A percentile compares a stretch with the other conserved stretches of the same genome.
These are phyloP conservation scores for Dolichomitus sp. DNA, from an alignment of 2,888 invertebrate genomes.

Conservation along the genomic window DNA sequence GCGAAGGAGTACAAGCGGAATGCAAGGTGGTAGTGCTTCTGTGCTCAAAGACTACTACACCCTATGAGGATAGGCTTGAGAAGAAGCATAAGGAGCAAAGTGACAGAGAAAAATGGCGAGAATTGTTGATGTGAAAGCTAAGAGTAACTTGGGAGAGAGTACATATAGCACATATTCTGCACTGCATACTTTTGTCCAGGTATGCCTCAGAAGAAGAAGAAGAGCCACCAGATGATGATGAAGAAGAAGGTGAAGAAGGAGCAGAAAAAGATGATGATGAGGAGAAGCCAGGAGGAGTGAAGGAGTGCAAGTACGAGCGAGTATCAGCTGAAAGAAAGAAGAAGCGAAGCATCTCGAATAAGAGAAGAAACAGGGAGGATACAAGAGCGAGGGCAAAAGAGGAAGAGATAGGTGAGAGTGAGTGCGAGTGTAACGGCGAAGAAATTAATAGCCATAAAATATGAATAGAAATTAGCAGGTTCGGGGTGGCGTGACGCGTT, in stretches of 20 bases:
- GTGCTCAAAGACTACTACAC: no score
- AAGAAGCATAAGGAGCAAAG: no score
- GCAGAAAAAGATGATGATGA: slow-evolving; percentile 56
- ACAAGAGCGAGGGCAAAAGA: slow-evolving; percentile 46
- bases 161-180: no score
- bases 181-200: background rate
- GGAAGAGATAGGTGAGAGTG: slow-evolving; percentile 62
- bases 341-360: slow-evolving; percentile 27
- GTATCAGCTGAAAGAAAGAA: slow-evolving; percentile 58
- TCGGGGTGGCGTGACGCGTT: slow-evolving; percentile 86
- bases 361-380: slow-evolving; percentile 48
- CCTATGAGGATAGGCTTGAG: no score
- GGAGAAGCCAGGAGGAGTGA: slow-evolving; percentile 37
- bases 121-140: no score
- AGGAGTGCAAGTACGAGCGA: slow-evolving; percentile 38
- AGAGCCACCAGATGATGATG: background rate
- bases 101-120: no score
- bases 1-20: no score
- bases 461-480: slow-evolving; percentile 87
- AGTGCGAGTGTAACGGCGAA: slow-evolving; percentile 82
- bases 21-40: no score
- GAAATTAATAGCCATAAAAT: slow-evolving; percentile 87
- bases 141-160: no score
- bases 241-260: slow-evolving; percentile 43
- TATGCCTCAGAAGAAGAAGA: slow-evolving; percentile 21